Conservation (phyloP, 2,113 vertebrate species). For the Marmota monax region DNA sequence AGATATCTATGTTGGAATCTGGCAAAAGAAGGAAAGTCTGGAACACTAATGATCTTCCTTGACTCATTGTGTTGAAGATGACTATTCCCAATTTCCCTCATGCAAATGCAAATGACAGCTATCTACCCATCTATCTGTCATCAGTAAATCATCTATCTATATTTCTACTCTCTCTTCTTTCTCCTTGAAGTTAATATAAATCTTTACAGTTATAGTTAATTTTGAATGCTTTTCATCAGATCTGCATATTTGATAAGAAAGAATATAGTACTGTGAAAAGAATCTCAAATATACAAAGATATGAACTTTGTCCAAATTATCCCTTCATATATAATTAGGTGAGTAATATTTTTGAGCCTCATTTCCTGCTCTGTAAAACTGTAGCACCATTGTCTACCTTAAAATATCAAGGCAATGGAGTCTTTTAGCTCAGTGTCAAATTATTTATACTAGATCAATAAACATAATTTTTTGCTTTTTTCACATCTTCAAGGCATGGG, state of each 20-base stretch:
- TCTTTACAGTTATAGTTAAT: background rate
- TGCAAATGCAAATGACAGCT: background rate
- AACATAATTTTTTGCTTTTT: background rate
- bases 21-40: background rate
- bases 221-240: background rate
- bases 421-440: background rate
- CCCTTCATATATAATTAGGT: background rate
- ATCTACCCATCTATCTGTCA: background rate
- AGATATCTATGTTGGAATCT: background rate
- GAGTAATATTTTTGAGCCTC: background rate
- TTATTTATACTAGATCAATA: background rate
- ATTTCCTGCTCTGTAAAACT: background rate
- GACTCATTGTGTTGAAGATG: background rate
- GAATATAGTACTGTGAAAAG: background rate
- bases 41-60: background rate
- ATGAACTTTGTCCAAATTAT: background rate
- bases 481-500: background rate
- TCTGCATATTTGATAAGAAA: background rate
- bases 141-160: accelerated
- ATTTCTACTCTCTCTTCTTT: background rate
- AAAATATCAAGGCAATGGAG: background rate
- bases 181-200: background rate
- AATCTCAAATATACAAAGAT: background rate
- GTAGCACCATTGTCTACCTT: background rate
- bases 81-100: background rate